These are phyloP conservation scores for Pelusios castaneus DNA, from an alignment of 2,113 vertebrate genomes.

Conservation along the genomic window DNA sequence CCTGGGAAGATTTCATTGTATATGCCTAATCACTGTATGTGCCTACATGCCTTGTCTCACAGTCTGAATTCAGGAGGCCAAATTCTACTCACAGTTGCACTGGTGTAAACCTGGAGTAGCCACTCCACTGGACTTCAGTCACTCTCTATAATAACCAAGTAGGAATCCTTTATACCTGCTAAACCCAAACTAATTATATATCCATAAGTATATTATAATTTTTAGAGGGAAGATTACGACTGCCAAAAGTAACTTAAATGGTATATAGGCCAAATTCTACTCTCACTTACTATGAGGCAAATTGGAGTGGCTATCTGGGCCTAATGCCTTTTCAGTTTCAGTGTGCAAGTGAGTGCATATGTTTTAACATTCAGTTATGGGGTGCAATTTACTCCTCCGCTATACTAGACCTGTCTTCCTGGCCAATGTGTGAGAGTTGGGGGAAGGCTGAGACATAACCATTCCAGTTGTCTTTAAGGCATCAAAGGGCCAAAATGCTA, in stretches of 20 bases:
- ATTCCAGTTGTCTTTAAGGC: not conserved
- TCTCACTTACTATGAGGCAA: too few relatives aligned
- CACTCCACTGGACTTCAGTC: not conserved
- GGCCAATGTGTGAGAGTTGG: not conserved
- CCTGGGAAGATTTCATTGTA: not conserved
- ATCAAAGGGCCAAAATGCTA: not conserved
- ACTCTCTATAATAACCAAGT: not conserved
- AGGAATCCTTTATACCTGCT: too few relatives aligned
- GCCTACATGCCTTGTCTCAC: not conserved
- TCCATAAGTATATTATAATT: not conserved
- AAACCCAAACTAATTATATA: too few relatives aligned
- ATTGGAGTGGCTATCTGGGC: not conserved
- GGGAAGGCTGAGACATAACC: not conserved
- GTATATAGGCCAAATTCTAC: not conserved
- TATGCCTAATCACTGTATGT: not conserved
- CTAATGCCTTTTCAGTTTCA: not conserved
- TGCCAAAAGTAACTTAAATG: fast-evolving
- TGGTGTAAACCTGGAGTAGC: not conserved
- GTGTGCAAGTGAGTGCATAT: not conserved
- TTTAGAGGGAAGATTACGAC: not conserved
- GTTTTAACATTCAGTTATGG: not conserved
- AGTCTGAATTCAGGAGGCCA: not conserved
- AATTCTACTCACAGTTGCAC: not conserved
- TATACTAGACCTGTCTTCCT: not conserved
- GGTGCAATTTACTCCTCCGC: too few relatives aligned